Percentiles rank a stretch among this genome's conserved stretches.
Evolutionary conservation across 2,797 vertebrate species (phyloP).

Genomic region (Cephalopachus bancanus): DNA sequence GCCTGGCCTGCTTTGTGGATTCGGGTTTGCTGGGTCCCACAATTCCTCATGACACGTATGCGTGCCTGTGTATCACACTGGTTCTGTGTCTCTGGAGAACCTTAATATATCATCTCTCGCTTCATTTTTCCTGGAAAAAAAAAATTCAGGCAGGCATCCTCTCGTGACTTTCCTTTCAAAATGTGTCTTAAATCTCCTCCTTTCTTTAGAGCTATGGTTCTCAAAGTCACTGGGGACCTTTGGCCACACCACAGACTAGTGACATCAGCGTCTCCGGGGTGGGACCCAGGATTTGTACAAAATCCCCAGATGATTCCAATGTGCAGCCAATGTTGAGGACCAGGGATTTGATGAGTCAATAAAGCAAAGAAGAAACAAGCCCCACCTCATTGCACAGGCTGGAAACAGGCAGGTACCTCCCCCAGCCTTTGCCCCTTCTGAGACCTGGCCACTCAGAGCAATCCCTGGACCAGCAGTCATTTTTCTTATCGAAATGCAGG

Average conservation of each 20-base stretch:
- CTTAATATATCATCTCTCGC: background rate
- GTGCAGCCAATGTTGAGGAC: background rate
- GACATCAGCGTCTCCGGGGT: background rate
- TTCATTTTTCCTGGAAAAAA: background rate
- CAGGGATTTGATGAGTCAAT: background rate
- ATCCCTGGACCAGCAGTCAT: background rate
- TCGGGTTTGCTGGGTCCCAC: background rate
- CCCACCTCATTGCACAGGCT: too few relatives aligned
- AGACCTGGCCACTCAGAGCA: too few relatives aligned
- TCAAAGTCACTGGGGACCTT: background rate
- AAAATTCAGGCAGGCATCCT: background rate
- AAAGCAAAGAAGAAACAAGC: too few relatives aligned
- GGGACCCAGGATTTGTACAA: background rate
- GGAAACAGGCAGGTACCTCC: background rate
- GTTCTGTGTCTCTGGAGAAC: background rate
- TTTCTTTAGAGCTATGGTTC: background rate
- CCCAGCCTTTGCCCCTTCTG: background rate
- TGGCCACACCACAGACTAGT: background rate
- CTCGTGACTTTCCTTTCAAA: background rate
- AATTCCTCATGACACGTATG: background rate
- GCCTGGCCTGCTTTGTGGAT: background rate
- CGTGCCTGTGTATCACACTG: background rate
- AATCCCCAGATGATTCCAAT: background rate
- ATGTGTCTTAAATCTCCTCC: background rate
- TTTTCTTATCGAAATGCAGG: background rate